These are phyloP conservation scores for Pseudotriccus pelzelni DNA, from an alignment of 2,797 vertebrate species.

Conservation along the genomic window DNA sequence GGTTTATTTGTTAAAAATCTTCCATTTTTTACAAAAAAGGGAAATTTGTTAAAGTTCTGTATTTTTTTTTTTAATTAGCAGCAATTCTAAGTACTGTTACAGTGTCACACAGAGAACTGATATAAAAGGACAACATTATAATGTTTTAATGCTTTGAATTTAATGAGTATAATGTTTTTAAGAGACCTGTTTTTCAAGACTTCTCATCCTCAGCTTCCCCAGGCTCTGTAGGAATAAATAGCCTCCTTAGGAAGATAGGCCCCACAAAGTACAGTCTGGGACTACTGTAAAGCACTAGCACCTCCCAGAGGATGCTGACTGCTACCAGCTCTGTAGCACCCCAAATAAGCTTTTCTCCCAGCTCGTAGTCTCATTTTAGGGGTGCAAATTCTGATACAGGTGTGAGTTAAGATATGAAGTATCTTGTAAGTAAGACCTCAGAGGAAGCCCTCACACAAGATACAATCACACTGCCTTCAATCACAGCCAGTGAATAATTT, in stretches of 20 bases:
- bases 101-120: not conserved
- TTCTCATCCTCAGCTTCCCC: not conserved
- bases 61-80: not conserved
- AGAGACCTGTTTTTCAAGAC: not conserved
- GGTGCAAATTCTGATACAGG: not conserved
- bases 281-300: not conserved
- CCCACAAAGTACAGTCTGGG: not conserved
- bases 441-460: not conserved
- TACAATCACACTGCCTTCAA: fast-evolving
- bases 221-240: fast-evolving
- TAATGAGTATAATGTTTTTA: not conserved
- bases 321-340: not conserved
- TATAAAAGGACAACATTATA: not conserved
- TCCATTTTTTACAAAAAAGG: not conserved
- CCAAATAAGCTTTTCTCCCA: not conserved
- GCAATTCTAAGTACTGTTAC: not conserved
- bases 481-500: not conserved
- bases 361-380: not conserved
- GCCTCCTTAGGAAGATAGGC: not conserved
- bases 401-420: not conserved
- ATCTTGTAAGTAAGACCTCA: not conserved
- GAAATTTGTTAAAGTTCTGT: not conserved
- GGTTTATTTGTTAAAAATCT: not conserved
- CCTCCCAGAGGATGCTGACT: conserved; percentile 32
- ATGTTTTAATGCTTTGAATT: not conserved